Conservation (phyloP, 2,888 invertebrate species). For the Julus scandinavius region DNA sequence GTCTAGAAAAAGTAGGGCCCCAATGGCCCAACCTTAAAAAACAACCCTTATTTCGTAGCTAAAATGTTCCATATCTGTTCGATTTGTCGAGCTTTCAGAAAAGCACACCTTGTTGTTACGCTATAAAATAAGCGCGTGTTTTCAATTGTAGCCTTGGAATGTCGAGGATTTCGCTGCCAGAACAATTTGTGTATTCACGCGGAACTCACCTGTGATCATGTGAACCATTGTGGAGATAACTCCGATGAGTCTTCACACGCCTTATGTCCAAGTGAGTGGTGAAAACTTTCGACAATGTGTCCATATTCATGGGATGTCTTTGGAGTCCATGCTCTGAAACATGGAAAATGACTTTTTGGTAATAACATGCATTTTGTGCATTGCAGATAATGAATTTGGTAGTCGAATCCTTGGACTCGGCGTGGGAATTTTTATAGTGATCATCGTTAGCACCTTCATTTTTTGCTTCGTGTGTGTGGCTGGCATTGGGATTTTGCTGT, state of each 20-base stretch:
- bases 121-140: not conserved
- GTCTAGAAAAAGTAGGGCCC: no score
- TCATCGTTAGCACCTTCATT: constrained; percentile 77
- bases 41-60: no score
- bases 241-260: constrained; percentile 89
- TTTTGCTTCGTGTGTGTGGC: constrained; percentile 76
- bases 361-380: constrained; percentile 9
- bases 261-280: constrained; percentile 83
- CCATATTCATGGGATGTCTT: not conserved
- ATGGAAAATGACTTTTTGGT: no score
- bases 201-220: constrained; percentile 89
- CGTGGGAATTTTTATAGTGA: constrained; percentile 80
- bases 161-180: constrained; percentile 88
- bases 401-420: constrained; percentile 76
- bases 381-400: constrained; percentile 59
- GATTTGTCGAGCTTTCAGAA: not conserved
- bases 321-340: not conserved
- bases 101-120: not conserved
- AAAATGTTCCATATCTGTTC: no score
- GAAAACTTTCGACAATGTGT: constrained; percentile 24
- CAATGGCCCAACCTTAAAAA: no score
- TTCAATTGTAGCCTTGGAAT: constrained; percentile 77
- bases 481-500: constrained; percentile 79
- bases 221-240: constrained; percentile 93
- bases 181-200: constrained; percentile 92